Evolutionary conservation across 2,113 vertebrate genomes (phyloP), one percentile per base, ranked within the genome.

Genomic region (Clarias gariepinus): DNA sequence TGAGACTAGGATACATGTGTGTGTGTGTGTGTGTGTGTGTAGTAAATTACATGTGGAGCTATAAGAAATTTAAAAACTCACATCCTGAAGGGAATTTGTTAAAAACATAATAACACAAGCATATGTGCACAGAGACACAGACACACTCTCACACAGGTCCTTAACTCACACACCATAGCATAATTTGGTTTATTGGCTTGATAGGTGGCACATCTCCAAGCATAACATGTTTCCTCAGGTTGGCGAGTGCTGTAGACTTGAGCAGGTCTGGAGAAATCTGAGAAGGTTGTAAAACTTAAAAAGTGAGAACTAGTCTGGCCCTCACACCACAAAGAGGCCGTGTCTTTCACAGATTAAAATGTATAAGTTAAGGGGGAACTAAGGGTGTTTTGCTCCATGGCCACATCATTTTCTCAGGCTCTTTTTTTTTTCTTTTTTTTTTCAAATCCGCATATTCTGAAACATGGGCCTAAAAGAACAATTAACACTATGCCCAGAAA

Each of bases 151-250:
- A 86, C 76, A 87, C 57, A 33, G 25, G 76, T 57, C 30, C 55
- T 53, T 81, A 88, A 57, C 80, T 60, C 41, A 86, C 41, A 86
- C 36, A 81, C 84, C 79, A 63, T 47, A 68, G 66, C n/a, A 25
- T 90, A 88, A 91, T 90, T 90, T 89, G 85, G 84, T 90, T 91
- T 90, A 90, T 87, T 89, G 77, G 84, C 81, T 78, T 55, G 76
- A 81, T 87, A 84, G 80, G 71, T 89, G 90, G 90, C 89, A 88
- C 52, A 69, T 64, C 58, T 90, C 91, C 91, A 91, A 90, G 80
- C 71, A 90, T 84, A 90, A 90, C 81, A 89, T 87, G 87, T 86
- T 87, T 87, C 87, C 63, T 89, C 83, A 82, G 83, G 84, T 82
- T 83, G 66, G 82, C 86, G 80, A 85, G 77, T 66, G 84, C 61